Evolutionary conservation across 30 jellyfish, hydroid and myxozoan species (phyloP).

Genomic region (Morbakka virulenta): DNA sequence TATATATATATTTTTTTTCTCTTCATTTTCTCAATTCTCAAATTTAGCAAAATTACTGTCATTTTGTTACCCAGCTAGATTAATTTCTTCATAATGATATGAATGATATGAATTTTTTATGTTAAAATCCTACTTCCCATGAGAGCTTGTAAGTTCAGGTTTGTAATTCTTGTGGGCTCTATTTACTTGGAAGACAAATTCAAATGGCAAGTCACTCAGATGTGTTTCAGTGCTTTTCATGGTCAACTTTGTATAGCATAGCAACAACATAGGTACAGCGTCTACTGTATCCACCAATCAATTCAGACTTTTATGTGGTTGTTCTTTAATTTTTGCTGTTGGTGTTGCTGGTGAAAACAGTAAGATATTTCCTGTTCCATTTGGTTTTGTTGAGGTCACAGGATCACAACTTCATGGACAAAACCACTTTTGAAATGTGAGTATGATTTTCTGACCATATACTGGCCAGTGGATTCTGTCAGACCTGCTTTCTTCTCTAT

Average conservation of each 20-base stretch:
- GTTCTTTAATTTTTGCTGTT: constrained; percentile 25
- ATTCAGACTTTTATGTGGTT: too few species aligned
- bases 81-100: too few species aligned
- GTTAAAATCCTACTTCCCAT: too few species aligned
- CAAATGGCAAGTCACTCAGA: constrained; percentile 25
- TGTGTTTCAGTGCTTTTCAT: not conserved
- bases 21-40: too few species aligned
- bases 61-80: too few species aligned
- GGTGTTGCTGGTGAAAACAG: constrained; percentile 21
- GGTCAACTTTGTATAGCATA: not conserved
- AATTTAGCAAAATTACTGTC: not conserved
- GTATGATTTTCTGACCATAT: constrained; percentile 38
- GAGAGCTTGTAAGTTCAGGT: constrained; percentile 30
- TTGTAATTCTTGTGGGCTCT: constrained; percentile 15
- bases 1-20: too few species aligned
- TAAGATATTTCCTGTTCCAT: constrained; percentile 18
- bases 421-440: constrained; percentile 44
- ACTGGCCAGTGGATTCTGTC: constrained; percentile 39
- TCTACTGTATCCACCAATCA: too few species aligned
- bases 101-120: too few species aligned
- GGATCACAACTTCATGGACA: constrained; percentile 31
- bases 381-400: constrained; percentile 9
- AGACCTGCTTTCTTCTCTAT: constrained; percentile 21
- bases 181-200: constrained; percentile 5
- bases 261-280: too few species aligned